Conservation (phyloP, 2,113 vertebrate genomes). For the Narcine bancroftii region DNA sequence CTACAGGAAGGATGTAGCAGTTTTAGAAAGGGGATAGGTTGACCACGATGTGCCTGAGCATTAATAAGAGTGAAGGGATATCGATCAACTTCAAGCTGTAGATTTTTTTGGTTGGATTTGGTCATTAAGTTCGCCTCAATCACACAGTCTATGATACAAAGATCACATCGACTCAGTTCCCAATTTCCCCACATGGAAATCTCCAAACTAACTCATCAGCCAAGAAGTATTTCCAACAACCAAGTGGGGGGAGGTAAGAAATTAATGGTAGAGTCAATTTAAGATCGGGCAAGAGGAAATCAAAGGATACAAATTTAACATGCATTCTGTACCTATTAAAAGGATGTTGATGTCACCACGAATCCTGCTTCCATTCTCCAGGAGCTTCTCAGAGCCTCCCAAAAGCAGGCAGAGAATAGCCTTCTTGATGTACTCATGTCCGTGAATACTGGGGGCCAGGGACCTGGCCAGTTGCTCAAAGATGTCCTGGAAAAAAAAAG, state of each 20-base stretch:
- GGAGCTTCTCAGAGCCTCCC: conserved; percentile 85
- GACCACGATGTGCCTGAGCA: too few species aligned
- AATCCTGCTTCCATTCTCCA: conserved; percentile 87
- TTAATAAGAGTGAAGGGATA: too few species aligned
- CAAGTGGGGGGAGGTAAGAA: too few species aligned
- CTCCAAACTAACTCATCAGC: background rate
- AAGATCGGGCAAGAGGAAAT: background rate
- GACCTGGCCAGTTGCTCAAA: conserved; percentile 82
- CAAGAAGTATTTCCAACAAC: too few species aligned
- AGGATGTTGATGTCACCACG: conserved; percentile 94
- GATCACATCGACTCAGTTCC: too few species aligned
- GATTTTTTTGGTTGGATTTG: too few species aligned
- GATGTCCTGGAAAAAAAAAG: conserved; percentile 60
- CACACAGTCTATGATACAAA: too few species aligned
- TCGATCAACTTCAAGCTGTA: too few species aligned
- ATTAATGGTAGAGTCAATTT: background rate
- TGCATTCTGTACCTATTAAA: conserved; percentile 70
- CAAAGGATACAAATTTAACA: background rate
- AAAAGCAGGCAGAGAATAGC: conserved; percentile 91
- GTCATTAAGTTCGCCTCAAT: too few species aligned
- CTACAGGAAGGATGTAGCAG: too few species aligned
- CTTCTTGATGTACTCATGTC: conserved; percentile 93
- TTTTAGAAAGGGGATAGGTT: too few species aligned
- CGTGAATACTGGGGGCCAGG: conserved; percentile 90
- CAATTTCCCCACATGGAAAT: too few species aligned